Conservation (phyloP, 2,797 vertebrate genomes). For the Galaxias olidus region DNA sequence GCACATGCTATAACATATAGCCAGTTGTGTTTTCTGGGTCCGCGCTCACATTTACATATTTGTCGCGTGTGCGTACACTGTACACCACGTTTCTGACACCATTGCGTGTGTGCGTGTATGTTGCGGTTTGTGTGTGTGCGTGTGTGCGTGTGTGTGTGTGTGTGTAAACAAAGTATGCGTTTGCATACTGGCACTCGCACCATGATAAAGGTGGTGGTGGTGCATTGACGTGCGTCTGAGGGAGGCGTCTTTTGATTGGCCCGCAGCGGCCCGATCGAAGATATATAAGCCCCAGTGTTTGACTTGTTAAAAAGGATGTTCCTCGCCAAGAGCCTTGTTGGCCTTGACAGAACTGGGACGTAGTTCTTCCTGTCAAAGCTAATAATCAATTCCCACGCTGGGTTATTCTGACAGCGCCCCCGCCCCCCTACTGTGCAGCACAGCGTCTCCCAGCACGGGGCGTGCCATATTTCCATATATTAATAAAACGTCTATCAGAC, state of each 20-base stretch:
- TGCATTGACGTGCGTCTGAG: conserved; percentile 60
- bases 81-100: too few relatives aligned
- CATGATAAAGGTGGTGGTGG: conserved; percentile 56
- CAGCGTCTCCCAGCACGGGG: conserved; percentile 40
- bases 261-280: conserved; percentile 42
- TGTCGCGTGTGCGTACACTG: too few relatives aligned
- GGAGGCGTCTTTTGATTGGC: conserved; percentile 54
- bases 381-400: conserved; percentile 74
- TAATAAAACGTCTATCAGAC: conserved; percentile 54
- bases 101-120: background rate
- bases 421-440: conserved; percentile 41
- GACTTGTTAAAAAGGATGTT: conserved; percentile 76
- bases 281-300: conserved; percentile 60
- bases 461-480: conserved; percentile 56
- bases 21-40: too few relatives aligned
- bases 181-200: conserved; percentile 46
- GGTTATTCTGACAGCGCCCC: conserved; percentile 74
- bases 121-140: conserved; percentile 17
- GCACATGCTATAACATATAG: conserved; percentile 19
- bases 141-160: conserved; percentile 12
- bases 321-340: conserved; percentile 69
- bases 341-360: conserved; percentile 80
- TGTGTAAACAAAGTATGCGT: conserved; percentile 37
- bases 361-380: conserved; percentile 75
- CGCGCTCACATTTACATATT: too few relatives aligned